Evolutionary conservation across 1,140 invertebrate species (phyloP), one percentile per base, ranked within the genome.

Genomic region (Trachelipus rathkii): DNA sequence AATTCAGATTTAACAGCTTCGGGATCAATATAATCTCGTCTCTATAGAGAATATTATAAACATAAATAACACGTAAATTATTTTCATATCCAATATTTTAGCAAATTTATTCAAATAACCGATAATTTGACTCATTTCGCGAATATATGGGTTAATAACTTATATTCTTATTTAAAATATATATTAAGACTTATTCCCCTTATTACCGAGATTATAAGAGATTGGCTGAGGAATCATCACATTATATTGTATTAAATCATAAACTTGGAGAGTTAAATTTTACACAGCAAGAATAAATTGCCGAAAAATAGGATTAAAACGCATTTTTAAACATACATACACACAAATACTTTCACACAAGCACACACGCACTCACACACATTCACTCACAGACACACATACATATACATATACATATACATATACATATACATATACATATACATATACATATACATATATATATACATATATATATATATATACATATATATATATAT

Each of bases 211-310:
- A 33, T 33, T 60, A 19, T 19, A 60, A 60, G 11, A 60, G 50
- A 60, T 60, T 60, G 50, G 50, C 11, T 13, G 11, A 15, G 50
- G 50, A 60, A 60, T 60, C 50, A 60, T 60, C 50, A 60, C 50
- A 60, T 60, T 60, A 60, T 60, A 60, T 60, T 19, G 50, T 60
- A 60, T 60, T 60, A 60, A 60, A 60, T 60, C 50, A 60, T 60
- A 60, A 33, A 33, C 6, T 33, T 33, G 6, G 33, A 33, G 33
- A 33, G 33, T 33, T 33, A 33, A 33, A 33, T 33, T 33, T 33
- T 33, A 6, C 33, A 6, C 33, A 33, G 1, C 33, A 33, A 33
- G 6, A 33, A 33, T 33, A 33, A 33, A 33, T 33, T 33, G 33
- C 33, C 1, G 33, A 33, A 33, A 33, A 33, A 33, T 1, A 33